Percentiles rank a stretch among this genome's conserved stretches.
Evolutionary conservation across 2,888 invertebrate species (phyloP).

Genomic region (Melipona beecheii): DNA sequence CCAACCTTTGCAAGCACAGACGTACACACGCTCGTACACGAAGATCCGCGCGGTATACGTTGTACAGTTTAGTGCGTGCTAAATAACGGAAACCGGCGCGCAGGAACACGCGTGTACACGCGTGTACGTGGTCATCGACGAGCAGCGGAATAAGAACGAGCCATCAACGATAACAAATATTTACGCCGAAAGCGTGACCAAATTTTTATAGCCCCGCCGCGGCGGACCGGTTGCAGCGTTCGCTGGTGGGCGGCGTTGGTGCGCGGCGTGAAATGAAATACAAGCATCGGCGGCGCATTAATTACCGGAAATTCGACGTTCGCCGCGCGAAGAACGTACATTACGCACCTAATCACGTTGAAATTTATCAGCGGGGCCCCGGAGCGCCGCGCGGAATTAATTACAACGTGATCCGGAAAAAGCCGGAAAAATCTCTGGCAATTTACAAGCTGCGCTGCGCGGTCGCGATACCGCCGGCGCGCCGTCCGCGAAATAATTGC

Average conservation of each 20-base stretch:
- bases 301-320: slow-evolving; percentile 30
- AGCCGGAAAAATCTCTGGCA: slow-evolving; percentile 39
- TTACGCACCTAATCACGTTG: slow-evolving; percentile 33
- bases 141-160: background rate
- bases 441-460: slow-evolving; percentile 26
- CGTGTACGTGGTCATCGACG: background rate
- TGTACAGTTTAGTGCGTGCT: background rate
- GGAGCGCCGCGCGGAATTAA: slow-evolving; percentile 27
- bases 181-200: slow-evolving; percentile 12
- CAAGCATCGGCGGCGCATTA: slow-evolving; percentile 17
- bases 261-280: slow-evolving; percentile 3
- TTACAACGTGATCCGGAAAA: slow-evolving; percentile 33
- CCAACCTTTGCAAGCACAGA: background rate
- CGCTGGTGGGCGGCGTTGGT: background rate
- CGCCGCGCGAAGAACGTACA: slow-evolving; percentile 10
- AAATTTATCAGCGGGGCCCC: slow-evolving; percentile 22
- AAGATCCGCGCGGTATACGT: background rate
- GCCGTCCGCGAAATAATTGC: slow-evolving; percentile 38
- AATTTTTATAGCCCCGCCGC: slow-evolving; percentile 5
- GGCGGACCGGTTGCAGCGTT: background rate
- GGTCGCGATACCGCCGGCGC: slow-evolving; percentile 25
- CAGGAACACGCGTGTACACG: background rate
- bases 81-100: background rate
- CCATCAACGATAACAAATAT: slow-evolving; percentile 24
- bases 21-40: background rate